phyloP scores from a whole-genome alignment of 2,888 invertebrate genomes.

The Aricia artaxerxes region DNA sequence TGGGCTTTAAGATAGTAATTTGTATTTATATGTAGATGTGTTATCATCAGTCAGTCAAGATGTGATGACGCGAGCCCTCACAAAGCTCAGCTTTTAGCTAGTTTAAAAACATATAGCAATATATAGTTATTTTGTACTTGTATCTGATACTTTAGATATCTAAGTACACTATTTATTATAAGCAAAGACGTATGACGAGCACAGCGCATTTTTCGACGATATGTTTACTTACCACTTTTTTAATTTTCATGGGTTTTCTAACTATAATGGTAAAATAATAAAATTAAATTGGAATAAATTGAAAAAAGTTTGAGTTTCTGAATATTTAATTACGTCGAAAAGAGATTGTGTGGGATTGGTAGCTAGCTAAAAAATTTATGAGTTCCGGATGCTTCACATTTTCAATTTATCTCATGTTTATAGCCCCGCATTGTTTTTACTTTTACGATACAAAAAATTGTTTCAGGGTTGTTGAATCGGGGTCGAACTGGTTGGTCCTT shows the following conservation, averaged over 20 bases:
- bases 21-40: no score
- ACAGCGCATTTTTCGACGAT: no score
- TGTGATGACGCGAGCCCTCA: no score
- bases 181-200: no score
- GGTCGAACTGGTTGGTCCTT: neutral
- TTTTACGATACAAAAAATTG: neutral
- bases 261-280: neutral
- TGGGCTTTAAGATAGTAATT: no score
- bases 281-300: neutral
- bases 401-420: conserved; percentile 26
- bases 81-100: no score
- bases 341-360: conserved; percentile 22
- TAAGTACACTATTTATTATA: no score
- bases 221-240: no score
- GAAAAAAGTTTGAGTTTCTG: conserved; percentile 19
- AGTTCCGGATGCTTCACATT: conserved; percentile 24
- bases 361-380: conserved; percentile 11
- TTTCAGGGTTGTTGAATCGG: neutral
- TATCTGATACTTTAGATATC: no score
- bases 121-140: no score
- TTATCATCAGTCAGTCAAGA: no score
- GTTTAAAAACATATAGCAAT: no score
- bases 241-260: neutral
- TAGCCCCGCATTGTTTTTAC: neutral
- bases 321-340: conserved; percentile 25